Evolutionary conservation across 2,888 invertebrate species (phyloP).

Genomic region (Phasia obesa): DNA sequence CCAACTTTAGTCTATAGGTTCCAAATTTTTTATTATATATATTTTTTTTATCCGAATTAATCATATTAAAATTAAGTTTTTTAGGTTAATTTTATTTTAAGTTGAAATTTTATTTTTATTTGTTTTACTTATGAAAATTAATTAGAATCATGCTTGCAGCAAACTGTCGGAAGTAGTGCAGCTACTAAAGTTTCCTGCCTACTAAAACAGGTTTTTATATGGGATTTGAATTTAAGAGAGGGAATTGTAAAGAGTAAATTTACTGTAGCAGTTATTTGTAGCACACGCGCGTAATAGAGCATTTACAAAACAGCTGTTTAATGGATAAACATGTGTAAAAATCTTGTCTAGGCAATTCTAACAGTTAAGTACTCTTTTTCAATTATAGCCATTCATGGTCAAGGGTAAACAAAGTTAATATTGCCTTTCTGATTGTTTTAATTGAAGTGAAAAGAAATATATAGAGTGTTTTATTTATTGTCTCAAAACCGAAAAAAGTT

Average conservation of each 20-base stretch:
- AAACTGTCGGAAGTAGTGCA: slow-evolving; percentile 17
- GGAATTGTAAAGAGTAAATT: neutral
- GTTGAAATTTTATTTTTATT: neutral
- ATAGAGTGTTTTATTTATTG: neutral
- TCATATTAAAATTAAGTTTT: too few relatives aligned
- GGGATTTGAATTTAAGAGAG: neutral
- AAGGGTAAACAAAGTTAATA: slow-evolving; percentile 1
- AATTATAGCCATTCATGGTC: slow-evolving; percentile 19
- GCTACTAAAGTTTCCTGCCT: slow-evolving; percentile 41
- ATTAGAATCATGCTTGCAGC: neutral
- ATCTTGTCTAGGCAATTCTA: neutral
- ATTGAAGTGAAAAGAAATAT: neutral
- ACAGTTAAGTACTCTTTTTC: neutral
- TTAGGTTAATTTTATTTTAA: neutral
- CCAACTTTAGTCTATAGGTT: too few relatives aligned
- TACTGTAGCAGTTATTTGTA: neutral
- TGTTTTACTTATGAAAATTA: neutral
- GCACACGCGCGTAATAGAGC: neutral
- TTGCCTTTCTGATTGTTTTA: neutral
- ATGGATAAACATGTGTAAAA: neutral
- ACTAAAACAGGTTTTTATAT: slow-evolving; percentile 26
- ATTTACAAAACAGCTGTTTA: slow-evolving; percentile 17
- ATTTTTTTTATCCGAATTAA: too few relatives aligned
- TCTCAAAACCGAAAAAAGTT: too few relatives aligned
- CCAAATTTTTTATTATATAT: too few relatives aligned